Percentiles rank a stretch among this genome's conserved stretches.
Evolutionary conservation across 2,113 vertebrate species (phyloP).

Genomic region (Callithrix jacchus): DNA sequence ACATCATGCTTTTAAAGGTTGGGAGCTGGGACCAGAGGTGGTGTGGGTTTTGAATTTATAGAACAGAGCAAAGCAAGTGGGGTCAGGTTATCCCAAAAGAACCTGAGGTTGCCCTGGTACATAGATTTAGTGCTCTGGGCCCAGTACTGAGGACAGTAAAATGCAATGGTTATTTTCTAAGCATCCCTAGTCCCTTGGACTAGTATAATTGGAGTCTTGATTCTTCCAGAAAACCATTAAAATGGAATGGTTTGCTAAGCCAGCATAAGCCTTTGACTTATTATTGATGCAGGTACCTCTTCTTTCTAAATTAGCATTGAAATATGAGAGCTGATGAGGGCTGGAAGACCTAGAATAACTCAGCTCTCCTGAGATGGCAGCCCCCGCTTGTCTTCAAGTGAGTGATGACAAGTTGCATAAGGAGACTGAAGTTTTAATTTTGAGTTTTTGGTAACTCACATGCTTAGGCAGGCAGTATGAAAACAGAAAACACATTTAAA

Average conservation of each 20-base stretch:
- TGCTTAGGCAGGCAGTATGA: not conserved
- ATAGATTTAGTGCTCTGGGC: not conserved
- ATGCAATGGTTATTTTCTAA: not conserved
- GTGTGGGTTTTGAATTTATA: not conserved
- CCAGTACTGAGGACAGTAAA: not conserved
- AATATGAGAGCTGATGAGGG: not conserved
- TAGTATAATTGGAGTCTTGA: not conserved
- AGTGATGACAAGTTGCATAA: conserved; percentile 21
- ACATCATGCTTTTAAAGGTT: not conserved
- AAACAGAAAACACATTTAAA: not conserved
- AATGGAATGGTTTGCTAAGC: not conserved
- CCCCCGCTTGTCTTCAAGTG: not conserved
- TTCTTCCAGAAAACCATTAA: not conserved
- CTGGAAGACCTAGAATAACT: not conserved
- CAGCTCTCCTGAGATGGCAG: not conserved
- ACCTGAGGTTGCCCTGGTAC: not conserved
- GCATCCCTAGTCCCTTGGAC: not conserved
- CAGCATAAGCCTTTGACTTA: not conserved
- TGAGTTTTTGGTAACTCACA: not conserved
- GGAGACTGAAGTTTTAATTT: not conserved
- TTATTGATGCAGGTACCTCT: not conserved
- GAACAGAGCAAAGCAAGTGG: not conserved
- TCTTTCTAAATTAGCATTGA: not conserved
- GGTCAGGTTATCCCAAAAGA: not conserved
- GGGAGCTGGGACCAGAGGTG: not conserved